Evolutionary conservation across 1,140 invertebrate species (phyloP).

Genomic region (Drosophila pruinosa): DNA sequence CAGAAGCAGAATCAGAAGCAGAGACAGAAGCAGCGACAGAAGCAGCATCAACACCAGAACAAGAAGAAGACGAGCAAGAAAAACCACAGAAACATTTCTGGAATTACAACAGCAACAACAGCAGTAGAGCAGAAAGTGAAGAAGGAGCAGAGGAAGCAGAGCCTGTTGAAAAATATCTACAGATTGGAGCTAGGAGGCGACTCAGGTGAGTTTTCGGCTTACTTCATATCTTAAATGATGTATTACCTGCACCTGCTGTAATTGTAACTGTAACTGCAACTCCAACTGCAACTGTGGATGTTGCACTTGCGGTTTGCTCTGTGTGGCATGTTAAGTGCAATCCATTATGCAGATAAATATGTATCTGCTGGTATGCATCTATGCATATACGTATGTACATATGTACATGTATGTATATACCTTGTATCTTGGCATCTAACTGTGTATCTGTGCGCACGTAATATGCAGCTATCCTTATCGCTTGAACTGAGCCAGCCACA

Average conservation of each 20-base stretch:
- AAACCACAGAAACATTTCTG: constrained; percentile 40
- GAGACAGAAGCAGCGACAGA: no score
- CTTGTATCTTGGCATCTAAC: background rate
- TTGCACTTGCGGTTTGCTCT: constrained; percentile 65
- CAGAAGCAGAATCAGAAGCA: constrained; percentile 7
- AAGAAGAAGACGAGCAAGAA: background rate
- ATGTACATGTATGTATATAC: background rate
- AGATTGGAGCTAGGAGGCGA: constrained; percentile 9
- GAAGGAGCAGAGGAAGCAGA: background rate
- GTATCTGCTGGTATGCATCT: background rate
- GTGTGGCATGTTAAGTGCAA: constrained; percentile 80
- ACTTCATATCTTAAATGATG: constrained; percentile 58
- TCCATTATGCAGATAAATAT: constrained; percentile 76
- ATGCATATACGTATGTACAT: background rate
- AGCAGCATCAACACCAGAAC: background rate
- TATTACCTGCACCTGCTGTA: constrained; percentile 48
- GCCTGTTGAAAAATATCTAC: constrained; percentile 14
- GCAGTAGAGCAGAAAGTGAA: background rate
- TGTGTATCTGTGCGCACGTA: background rate
- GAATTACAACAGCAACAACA: constrained; percentile 27
- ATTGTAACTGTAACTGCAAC: constrained; percentile 16
- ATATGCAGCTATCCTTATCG: constrained; percentile 7
- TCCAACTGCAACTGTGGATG: constrained; percentile 4
- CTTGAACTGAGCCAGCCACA: constrained; percentile 1
- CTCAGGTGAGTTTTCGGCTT: constrained; percentile 53